Percentiles rank a stretch among this genome's conserved stretches.
phyloP scores from a whole-genome alignment of 2,797 vertebrate species.

The Myotis planiceps region DNA sequence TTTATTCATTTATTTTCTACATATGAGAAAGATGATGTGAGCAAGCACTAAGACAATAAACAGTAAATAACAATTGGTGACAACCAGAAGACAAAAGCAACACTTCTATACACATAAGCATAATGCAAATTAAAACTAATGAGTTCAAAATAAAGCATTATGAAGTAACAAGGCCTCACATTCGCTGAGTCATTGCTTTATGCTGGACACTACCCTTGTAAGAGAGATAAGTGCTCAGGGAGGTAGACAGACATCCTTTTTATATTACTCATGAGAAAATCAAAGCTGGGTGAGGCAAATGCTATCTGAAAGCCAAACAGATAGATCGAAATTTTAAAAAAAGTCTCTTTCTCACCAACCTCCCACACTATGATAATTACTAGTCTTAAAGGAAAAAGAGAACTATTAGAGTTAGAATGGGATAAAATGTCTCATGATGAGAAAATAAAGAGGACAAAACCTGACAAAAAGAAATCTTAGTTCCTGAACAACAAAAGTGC shows the following conservation, averaged over 20 bases:
- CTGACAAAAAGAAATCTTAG: not conserved
- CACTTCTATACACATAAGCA: not conserved
- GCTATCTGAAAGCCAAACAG: not conserved
- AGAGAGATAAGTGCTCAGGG: not conserved
- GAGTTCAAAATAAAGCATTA: not conserved
- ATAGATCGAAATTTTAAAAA: not conserved
- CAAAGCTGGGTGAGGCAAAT: not conserved
- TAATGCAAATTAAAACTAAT: not conserved
- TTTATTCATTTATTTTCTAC: not conserved
- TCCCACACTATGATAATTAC: not conserved
- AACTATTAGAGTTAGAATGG: not conserved
- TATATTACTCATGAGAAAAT: not conserved
- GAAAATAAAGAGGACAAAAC: not conserved
- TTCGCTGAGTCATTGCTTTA: not conserved
- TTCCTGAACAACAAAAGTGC: not conserved
- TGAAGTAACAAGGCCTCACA: not conserved
- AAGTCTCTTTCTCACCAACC: not conserved
- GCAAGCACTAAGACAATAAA: not conserved
- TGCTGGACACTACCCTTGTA: not conserved
- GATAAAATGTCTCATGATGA: not conserved
- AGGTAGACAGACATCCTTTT: not conserved
- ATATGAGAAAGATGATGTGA: not conserved
- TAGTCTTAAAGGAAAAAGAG: not conserved
- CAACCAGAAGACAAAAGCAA: not conserved
- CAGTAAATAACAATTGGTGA: not conserved